phyloP scores from a whole-genome alignment of 2,888 invertebrate species.

The Philereme vetulata region DNA sequence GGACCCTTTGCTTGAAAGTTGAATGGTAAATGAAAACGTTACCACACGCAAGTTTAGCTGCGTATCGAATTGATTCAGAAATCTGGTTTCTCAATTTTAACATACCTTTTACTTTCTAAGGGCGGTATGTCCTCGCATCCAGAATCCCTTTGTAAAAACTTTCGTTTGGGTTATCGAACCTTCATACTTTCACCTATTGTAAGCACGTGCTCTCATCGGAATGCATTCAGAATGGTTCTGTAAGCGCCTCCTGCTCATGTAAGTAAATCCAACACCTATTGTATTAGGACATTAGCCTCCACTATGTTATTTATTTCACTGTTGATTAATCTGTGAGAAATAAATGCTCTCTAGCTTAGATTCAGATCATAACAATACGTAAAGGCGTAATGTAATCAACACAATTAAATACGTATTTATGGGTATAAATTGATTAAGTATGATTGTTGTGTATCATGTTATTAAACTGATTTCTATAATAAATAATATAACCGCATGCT shows the following conservation, averaged over 20 bases:
- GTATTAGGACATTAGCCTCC: constrained; percentile 41
- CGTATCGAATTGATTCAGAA: not conserved
- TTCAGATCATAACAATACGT: too few relatives aligned
- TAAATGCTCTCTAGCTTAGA: too few relatives aligned
- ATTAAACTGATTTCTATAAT: too few relatives aligned
- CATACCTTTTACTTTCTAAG: constrained; percentile 66
- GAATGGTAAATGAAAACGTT: not conserved
- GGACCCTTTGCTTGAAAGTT: too few relatives aligned
- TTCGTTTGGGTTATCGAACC: constrained; percentile 82
- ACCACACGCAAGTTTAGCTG: not conserved
- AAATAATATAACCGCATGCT: too few relatives aligned
- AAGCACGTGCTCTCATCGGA: constrained; percentile 70
- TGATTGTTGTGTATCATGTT: too few relatives aligned
- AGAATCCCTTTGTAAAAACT: constrained; percentile 67
- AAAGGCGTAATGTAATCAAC: too few relatives aligned
- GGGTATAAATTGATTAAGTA: too few relatives aligned
- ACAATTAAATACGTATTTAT: too few relatives aligned
- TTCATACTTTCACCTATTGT: constrained; percentile 82
- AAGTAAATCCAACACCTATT: constrained; percentile 53
- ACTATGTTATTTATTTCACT: constrained; percentile 11
- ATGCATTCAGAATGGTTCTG: constrained; percentile 73
- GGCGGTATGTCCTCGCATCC: constrained; percentile 49
- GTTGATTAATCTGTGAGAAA: constrained; percentile 8
- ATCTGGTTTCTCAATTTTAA: constrained; percentile 5
- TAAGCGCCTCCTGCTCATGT: constrained; percentile 58